phyloP scores from a whole-genome alignment of 2,888 invertebrate species.

The Julus scanicus region DNA sequence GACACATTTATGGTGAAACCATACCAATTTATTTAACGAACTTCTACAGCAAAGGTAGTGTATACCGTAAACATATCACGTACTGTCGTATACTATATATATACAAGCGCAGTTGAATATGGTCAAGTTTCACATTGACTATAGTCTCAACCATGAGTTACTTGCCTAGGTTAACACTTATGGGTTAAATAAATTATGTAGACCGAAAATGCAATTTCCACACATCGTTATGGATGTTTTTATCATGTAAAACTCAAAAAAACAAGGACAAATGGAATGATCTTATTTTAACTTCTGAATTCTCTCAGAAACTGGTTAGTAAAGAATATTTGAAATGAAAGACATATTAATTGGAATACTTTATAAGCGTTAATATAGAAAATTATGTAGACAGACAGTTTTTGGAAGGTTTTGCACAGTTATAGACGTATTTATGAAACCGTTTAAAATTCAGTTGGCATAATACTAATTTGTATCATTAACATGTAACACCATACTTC shows the following conservation, averaged over 20 bases:
- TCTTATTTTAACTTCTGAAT: no score
- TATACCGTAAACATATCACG: neutral
- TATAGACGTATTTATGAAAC: neutral
- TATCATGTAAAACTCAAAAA: no score
- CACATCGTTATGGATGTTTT: no score
- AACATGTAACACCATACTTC: neutral
- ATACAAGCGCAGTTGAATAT: neutral
- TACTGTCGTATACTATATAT: neutral
- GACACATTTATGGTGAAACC: slow-evolving; percentile 9
- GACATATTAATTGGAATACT: neutral
- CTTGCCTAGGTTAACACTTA: no score
- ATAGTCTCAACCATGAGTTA: neutral
- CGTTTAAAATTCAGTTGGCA: neutral
- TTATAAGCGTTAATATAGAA: neutral
- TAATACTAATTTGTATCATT: neutral
- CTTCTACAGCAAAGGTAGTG: neutral
- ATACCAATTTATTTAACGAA: neutral
- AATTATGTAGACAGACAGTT: neutral
- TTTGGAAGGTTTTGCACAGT: neutral
- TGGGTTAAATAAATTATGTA: no score
- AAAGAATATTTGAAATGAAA: neutral
- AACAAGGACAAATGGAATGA: no score
- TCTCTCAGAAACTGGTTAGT: no score
- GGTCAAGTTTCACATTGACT: neutral
- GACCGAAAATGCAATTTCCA: no score